These are phyloP conservation scores for Phymanthus crucifer DNA, from an alignment of 92 coral and sea anemone species.

Conservation along the genomic window DNA sequence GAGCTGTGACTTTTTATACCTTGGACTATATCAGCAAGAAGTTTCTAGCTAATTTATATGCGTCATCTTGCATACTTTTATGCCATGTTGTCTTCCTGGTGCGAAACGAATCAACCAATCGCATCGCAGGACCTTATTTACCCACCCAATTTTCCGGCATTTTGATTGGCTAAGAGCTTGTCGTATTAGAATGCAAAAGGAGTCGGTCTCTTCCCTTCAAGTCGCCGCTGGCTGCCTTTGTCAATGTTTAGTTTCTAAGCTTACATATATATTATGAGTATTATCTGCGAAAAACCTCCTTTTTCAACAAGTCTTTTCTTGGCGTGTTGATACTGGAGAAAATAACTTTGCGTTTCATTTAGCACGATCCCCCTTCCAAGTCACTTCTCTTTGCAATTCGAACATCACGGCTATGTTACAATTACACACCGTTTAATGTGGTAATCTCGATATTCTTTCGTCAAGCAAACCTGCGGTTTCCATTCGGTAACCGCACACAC, in stretches of 20 bases:
- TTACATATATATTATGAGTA: constrained; percentile 35
- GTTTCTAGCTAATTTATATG: constrained; percentile 46
- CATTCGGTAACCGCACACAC: constrained; percentile 16
- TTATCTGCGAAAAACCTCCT: constrained; percentile 36
- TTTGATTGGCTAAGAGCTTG: constrained; percentile 57
- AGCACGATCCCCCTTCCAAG: constrained; percentile 16
- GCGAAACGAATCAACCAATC: constrained; percentile 55
- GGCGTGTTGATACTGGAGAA: constrained; percentile 27
- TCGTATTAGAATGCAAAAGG: constrained; percentile 68
- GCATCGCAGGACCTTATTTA: constrained; percentile 41
- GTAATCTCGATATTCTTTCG: constrained; percentile 24
- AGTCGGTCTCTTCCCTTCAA: constrained; percentile 25
- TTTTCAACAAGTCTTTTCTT: constrained; percentile 41
- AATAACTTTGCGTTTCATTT: constrained; percentile 39
- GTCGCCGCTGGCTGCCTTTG: constrained; percentile 42
- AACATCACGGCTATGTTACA: constrained; percentile 21
- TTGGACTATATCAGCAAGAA: constrained; percentile 38
- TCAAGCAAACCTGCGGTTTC: constrained; percentile 28
- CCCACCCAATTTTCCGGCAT: constrained; percentile 35
- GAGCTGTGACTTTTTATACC: constrained; percentile 35
- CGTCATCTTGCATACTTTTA: constrained; percentile 49
- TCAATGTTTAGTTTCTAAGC: constrained; percentile 64
- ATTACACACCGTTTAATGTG: constrained; percentile 20
- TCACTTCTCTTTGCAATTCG: constrained; percentile 10
- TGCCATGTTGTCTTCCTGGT: constrained; percentile 54